Evolutionary conservation across 2,113 vertebrate genomes (phyloP).

Genomic region (Corapipo altera): DNA sequence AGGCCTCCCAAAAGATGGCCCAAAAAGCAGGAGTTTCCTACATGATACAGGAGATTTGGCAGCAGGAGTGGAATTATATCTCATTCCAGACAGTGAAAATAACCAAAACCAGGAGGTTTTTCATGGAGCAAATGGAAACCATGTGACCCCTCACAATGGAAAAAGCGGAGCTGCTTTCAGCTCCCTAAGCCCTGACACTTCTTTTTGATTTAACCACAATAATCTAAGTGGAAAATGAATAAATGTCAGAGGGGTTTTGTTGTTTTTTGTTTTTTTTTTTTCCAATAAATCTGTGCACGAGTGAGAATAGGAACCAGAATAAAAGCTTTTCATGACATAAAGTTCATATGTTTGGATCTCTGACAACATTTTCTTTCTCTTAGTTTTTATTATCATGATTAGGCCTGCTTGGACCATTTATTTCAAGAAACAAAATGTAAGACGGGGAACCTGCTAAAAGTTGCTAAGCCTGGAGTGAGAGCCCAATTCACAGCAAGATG

Average conservation of each 20-base stretch:
- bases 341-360: slow-evolving; percentile 27
- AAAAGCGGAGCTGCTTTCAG: slow-evolving; percentile 39
- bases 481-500: neutral
- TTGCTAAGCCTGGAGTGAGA: neutral
- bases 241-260: neutral
- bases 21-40: slow-evolving; percentile 21
- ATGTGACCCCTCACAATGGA: slow-evolving; percentile 64
- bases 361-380: slow-evolving; percentile 7
- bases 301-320: slow-evolving; percentile 45
- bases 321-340: slow-evolving; percentile 32
- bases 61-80: slow-evolving; percentile 38
- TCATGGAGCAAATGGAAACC: slow-evolving; percentile 63
- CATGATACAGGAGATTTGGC: slow-evolving; percentile 4
- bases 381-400: neutral
- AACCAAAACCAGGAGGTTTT: slow-evolving; percentile 61
- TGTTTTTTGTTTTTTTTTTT: neutral
- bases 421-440: neutral
- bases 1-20: neutral
- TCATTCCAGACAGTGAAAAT: slow-evolving; percentile 59
- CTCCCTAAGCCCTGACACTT: slow-evolving; percentile 53
- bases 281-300: slow-evolving; percentile 49
- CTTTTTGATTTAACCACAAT: slow-evolving; percentile 66
- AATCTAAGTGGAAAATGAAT: slow-evolving; percentile 67
- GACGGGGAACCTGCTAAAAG: neutral
- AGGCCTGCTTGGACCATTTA: neutral